Evolutionary conservation across 2,888 invertebrate genomes (phyloP).

Genomic region (Eugnorisma glareosa): DNA sequence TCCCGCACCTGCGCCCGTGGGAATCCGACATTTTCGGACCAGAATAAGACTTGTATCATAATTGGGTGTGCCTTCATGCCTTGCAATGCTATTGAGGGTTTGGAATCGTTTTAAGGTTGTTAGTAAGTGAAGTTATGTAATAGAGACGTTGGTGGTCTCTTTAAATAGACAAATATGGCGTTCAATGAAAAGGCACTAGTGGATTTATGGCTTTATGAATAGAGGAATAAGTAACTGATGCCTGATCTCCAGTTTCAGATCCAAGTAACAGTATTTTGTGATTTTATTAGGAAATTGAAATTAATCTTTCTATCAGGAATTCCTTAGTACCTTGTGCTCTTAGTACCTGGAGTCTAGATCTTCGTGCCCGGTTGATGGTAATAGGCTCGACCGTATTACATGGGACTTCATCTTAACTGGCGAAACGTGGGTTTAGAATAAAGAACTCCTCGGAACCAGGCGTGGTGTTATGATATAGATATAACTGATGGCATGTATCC

Average conservation of each 20-base stretch:
- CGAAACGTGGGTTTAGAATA: background rate
- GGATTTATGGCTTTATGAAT: slow-evolving; percentile 1
- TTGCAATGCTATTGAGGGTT: slow-evolving; percentile 39
- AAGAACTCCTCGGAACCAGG: background rate
- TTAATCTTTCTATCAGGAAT: background rate
- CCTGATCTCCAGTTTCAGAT: background rate
- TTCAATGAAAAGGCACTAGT: background rate
- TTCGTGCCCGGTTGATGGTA: background rate
- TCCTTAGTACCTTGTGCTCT: no score
- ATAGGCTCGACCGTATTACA: background rate
- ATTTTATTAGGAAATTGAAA: background rate
- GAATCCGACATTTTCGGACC: slow-evolving; percentile 74
- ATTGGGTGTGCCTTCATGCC: slow-evolving; percentile 59
- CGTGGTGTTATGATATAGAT: no score
- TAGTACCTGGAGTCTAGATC: background rate
- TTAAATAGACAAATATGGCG: background rate
- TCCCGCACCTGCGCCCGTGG: slow-evolving; percentile 75
- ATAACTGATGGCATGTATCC: no score
- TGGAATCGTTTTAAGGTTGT: slow-evolving; percentile 30
- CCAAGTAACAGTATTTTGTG: background rate
- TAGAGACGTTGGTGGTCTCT: slow-evolving; percentile 54
- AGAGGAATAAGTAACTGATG: background rate
- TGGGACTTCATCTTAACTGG: background rate
- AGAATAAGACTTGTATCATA: slow-evolving; percentile 53
- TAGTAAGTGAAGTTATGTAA: slow-evolving; percentile 19